Base-by-base conservation (phyloP, 2,113 vertebrate genomes). In the Centropus unirufus region DNA sequence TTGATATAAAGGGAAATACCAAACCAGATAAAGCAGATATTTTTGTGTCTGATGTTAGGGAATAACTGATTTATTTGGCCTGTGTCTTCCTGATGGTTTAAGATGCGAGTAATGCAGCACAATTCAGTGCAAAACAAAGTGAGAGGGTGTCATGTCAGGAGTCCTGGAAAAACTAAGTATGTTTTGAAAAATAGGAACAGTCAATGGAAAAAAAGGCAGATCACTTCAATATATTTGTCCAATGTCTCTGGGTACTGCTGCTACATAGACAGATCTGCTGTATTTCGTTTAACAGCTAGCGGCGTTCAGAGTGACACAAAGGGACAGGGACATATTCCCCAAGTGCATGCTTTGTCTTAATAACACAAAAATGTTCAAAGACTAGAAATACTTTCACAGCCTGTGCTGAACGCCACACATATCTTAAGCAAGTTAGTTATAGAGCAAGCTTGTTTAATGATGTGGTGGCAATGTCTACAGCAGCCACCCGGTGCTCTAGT, bases 401-500 rank as follows among this genome's bases (percentile, higher is more conserved):
- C n/a, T 44, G 1, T 30, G 27, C 47, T 72, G 49, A 39, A 70
- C 27, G 24, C 39, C 32, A 49, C 15, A 12, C 15, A 44, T 16
- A 42, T 78, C 24, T 30, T n/a, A 29, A 82, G 32, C 30, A 27
- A 59, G 29, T 64, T 55, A 77, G 18, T 14, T 69, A 27, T 7
- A 77, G 10, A 67, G 32, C 6, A 87, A 83, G 23, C 12, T 83
- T 39, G 9, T 92, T 90, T 64, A 79, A 36, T 34, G 12, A 13
- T 66, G 42, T 46, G 18, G 46, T 21, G 34, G 6, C 24, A 89
- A 30, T 0, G 0, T 64, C 32, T 67, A 16, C 2, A 9, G n/a
- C 39, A 82, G 52, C 30, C 32, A 19, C 44, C 52, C 32, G 14
- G 47, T 79, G 23, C 29, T 79, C 47, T 34, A 29, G 39, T 26